These are phyloP conservation scores for Callosobruchus maculatus DNA, from an alignment of 2,888 invertebrate species.

Conservation along the genomic window DNA sequence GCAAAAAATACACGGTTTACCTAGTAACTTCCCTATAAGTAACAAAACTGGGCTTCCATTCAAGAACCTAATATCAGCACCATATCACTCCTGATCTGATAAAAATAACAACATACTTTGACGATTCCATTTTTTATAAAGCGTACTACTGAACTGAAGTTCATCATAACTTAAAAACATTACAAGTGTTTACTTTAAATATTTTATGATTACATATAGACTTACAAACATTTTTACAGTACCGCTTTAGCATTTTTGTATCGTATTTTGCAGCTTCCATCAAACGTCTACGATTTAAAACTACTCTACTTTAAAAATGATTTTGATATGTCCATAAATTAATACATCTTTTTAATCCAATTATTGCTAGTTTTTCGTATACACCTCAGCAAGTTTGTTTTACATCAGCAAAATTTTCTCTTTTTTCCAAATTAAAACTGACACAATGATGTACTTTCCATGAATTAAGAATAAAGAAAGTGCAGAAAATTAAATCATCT, in stretches of 20 bases:
- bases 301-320: neutral
- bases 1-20: no score
- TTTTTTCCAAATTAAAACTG: no score
- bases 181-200: neutral
- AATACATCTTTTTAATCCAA: neutral
- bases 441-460: no score
- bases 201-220: neutral
- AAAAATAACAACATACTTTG: no score
- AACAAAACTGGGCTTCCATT: no score
- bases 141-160: neutral
- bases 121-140: neutral
- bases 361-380: neutral
- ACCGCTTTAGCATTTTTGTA: neutral
- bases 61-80: no score
- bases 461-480: no score
- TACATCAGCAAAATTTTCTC: neutral
- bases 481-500: no score
- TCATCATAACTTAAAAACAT: neutral
- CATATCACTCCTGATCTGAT: no score
- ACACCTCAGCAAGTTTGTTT: neutral
- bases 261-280: neutral
- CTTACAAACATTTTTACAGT: neutral
- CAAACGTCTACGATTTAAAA: neutral
- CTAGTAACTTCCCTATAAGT: no score
- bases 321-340: neutral